phyloP scores from a whole-genome alignment of 2,888 invertebrate species.

The Polyommatus icarus region DNA sequence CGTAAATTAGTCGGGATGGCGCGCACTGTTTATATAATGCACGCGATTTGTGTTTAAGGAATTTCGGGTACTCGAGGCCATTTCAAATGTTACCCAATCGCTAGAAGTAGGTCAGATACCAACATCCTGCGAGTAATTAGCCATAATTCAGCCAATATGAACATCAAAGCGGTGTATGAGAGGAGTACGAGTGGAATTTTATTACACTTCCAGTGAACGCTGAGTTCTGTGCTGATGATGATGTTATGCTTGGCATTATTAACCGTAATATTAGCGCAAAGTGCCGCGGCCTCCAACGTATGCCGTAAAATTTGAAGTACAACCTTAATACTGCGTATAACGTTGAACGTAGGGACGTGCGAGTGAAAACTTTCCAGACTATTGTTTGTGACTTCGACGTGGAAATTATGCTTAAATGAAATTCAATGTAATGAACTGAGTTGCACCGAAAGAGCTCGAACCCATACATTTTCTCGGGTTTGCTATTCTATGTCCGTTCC shows the following conservation, averaged over 20 bases:
- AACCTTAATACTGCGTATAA: conserved; percentile 16
- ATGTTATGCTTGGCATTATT: neutral
- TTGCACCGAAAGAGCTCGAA: neutral
- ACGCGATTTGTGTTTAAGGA: neutral
- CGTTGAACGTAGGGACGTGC: neutral
- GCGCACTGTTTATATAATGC: conserved; percentile 25
- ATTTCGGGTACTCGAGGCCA: neutral
- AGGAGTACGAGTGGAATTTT: neutral
- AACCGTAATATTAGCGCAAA: conserved; percentile 15
- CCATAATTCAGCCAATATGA: neutral
- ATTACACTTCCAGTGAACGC: neutral
- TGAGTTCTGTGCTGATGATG: neutral
- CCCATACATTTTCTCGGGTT: too few relatives aligned
- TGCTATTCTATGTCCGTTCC: too few relatives aligned
- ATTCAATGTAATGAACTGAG: neutral
- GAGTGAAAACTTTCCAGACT: conserved; percentile 31
- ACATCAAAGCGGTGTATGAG: neutral
- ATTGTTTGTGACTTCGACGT: conserved; percentile 17
- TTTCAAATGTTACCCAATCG: neutral
- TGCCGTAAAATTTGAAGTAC: conserved; percentile 29
- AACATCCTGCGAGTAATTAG: neutral
- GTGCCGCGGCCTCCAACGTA: conserved; percentile 2
- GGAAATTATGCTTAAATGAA: neutral
- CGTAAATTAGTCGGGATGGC: conserved; percentile 16
- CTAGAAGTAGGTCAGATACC: neutral